Evolutionary conservation across 2,797 vertebrate species (phyloP), one percentile per base, ranked within the genome.

Genomic region (Podargus strigoides): DNA sequence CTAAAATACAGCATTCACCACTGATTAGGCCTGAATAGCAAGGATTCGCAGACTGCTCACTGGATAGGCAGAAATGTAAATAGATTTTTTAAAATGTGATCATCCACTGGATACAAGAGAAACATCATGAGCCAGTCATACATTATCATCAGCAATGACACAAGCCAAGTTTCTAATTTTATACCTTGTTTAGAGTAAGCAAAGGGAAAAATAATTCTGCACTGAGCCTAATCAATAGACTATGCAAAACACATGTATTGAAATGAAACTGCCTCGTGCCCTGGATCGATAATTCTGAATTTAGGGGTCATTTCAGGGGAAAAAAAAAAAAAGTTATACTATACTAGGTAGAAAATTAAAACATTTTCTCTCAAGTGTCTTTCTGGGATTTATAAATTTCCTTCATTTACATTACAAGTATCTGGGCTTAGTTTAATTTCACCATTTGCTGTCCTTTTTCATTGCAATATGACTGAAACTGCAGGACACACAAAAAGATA

Each of bases 101-200:
- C 27, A 58, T n/a, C 28, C 70, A 75, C 37, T 14, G 11, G 42
- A 44, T 62, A 18, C n/a, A 66, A 64, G 28, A 89, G 53, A 42
- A 89, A 50, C 2, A 6, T 20, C 7, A 3, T 42, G 58, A 79
- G 17, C 21, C 41, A 83, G 75, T 80, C 70, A 70, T 50, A 85
- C 3, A 9, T 77, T 81, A 86, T 20, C 74, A 89, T 14, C 72
- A 87, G n/a, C 77, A 90, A 32, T 68, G 74, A 93, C 88, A 91
- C 27, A 93, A 74, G 34, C 22, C 46, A 68, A 60, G 67, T 79
- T 96, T 91, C 93, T 94, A 96, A 95, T 91, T 95, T 87, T 91
- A 84, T 91, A 93, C 37, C 41, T 88, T 89, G 76, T 90, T 92
- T 92, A 93, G 85, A 93, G 60, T 79, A 87, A 82, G 70, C 8